A percentile compares a stretch with the other conserved stretches of the same genome.
These are phyloP conservation scores for Dicrurus megarhynchus DNA, from an alignment of 2,113 vertebrate species.

Conservation along the genomic window DNA sequence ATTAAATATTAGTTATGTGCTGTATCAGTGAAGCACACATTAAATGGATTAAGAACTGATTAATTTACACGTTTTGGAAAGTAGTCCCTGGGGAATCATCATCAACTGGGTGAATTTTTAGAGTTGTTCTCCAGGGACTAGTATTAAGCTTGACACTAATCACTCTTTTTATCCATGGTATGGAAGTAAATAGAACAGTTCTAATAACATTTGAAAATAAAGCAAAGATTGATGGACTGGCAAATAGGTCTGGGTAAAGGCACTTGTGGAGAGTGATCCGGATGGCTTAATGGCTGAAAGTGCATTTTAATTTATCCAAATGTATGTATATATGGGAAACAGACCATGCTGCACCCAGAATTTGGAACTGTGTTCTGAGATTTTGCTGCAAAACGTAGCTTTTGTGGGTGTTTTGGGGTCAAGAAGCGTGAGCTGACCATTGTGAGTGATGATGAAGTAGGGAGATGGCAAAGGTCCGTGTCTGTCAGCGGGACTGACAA, in stretches of 20 bases:
- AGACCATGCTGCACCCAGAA: not conserved
- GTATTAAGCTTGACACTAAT: constrained; percentile 52
- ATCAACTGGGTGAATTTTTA: constrained; percentile 54
- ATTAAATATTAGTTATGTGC: constrained; percentile 57
- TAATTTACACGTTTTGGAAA: constrained; percentile 36
- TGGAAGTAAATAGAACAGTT: constrained; percentile 39
- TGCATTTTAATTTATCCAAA: constrained; percentile 8
- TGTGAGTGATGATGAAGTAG: not conserved
- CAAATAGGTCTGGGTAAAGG: constrained; percentile 14
- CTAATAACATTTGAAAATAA: constrained; percentile 17
- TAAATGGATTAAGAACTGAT: constrained; percentile 67
- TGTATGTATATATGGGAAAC: not conserved
- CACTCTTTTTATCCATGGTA: constrained; percentile 41
- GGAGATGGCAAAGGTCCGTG: fast-evolving
- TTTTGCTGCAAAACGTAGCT: not conserved
- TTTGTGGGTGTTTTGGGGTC: not conserved
- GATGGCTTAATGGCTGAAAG: not conserved
- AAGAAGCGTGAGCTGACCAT: not conserved
- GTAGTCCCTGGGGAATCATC: constrained; percentile 41
- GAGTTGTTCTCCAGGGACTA: constrained; percentile 25
- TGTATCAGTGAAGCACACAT: constrained; percentile 48
- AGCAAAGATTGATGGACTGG: constrained; percentile 19
- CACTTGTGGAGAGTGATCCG: not conserved
- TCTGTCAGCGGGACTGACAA: not conserved
- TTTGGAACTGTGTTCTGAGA: not conserved